Evolutionary conservation across 1,140 invertebrate species (phyloP), one percentile per base, ranked within the genome.

Genomic region (Whitmania pigra): DNA sequence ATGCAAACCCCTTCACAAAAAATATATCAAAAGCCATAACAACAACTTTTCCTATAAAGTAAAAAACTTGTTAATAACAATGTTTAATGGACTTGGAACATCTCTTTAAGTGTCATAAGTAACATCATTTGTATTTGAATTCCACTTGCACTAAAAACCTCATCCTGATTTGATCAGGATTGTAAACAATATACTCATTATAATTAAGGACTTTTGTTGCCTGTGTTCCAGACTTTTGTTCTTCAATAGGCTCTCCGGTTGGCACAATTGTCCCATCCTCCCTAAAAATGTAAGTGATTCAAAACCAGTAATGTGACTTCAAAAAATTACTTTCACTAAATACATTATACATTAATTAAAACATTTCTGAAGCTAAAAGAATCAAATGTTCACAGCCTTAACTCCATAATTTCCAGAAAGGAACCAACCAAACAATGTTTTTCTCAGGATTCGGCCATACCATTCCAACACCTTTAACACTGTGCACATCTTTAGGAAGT

Each of bases 151-250:
- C 60, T 0, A 83, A 75, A 75, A 82, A 84, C 72, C 77, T 78
- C 78, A 82, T 80, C 71, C 77, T 77, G n/a, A 83, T 78, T 75
- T 84, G 82, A 27, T 77, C 76, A 9, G 78, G 78, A 72, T 82
- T 77, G 72, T 84, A 84, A 7, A 84, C 82, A 55, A 84, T 82
- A 72, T 76, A 84, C 75, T 84, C 83, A 75, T 84, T 84, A 76
- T 84, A 83, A 73, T 81, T 80, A 6, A 84, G 43, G 77, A 11
- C 79, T 79, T 66, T 78, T 80, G 13, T 77, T 79, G 67, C 63
- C 63, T 6, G 80, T 76, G 55, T 82, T 81, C 11, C 67, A 75
- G 0, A 78, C 74, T 18, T 75, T 75, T 0, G 78, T 80, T 49
- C 43, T 54, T 80, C 72, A 20, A 75, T 74, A 11, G 73, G 73